phyloP scores from a whole-genome alignment of 2,888 invertebrate species.

The Dascillus cervinus region DNA sequence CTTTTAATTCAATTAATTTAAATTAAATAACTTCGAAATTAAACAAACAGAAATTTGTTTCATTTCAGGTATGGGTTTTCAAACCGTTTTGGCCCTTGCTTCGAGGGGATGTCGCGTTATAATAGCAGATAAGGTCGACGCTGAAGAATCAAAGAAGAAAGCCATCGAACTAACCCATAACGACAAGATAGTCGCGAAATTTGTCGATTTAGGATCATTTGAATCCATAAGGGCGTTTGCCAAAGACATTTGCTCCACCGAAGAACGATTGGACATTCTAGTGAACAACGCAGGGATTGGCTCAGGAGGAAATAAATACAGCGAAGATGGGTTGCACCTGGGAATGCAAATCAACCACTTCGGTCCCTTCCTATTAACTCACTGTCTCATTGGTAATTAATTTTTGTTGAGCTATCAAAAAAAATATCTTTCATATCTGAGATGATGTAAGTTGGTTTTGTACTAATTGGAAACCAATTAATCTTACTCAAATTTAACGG shows the following conservation, averaged over 20 bases:
- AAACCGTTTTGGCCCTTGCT: constrained; percentile 37
- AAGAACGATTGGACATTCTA: constrained; percentile 50
- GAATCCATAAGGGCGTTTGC: constrained; percentile 52
- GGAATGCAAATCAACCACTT: constrained; percentile 59
- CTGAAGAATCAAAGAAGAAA: constrained; percentile 21
- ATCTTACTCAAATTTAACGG: too few relatives aligned
- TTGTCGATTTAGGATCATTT: constrained; percentile 47
- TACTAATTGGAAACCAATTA: too few relatives aligned
- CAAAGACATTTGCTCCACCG: constrained; percentile 45
- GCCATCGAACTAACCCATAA: constrained; percentile 28
- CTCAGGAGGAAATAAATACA: constrained; percentile 40
- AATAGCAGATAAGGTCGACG: constrained; percentile 42
- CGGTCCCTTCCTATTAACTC: constrained; percentile 43
- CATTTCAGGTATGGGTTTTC: constrained; percentile 35
- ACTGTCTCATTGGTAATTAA: constrained; percentile 9
- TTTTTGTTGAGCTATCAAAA: too few relatives aligned
- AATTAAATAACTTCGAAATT: too few relatives aligned
- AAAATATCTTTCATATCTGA: too few relatives aligned
- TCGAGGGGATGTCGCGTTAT: constrained; percentile 44
- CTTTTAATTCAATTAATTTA: too few relatives aligned
- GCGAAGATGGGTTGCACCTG: constrained; percentile 53
- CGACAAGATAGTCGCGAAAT: constrained; percentile 32
- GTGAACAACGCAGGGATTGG: constrained; percentile 51
- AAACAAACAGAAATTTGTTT: too few relatives aligned
- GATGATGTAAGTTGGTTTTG: too few relatives aligned